Base-by-base conservation (phyloP, 2,113 vertebrate species). In the Sinocyclocheilus anophthalmus region DNA sequence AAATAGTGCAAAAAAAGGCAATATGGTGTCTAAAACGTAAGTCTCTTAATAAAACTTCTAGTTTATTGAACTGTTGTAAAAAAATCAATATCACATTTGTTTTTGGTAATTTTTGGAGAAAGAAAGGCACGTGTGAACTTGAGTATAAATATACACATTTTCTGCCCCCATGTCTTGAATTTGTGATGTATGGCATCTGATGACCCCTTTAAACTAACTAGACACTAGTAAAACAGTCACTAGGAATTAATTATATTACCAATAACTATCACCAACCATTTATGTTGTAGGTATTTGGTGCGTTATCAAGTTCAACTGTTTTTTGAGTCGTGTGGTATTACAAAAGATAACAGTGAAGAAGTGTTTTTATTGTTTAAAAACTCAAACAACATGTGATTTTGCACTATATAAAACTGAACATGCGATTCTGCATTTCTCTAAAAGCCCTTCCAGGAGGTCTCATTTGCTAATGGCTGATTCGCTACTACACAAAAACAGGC, bases 361-460 rank as follows among this genome's bases (percentile, higher is more conserved):
- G 75, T 45, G 14, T 45, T 76, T 80, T 63, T 42, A 10, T 24
- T 42, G 33, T 57, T 61, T 78, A 59, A 78, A 57, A 78, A 77
- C 50, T 77, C 0, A 55, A 57, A 59, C 7, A 57, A 75, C 48
- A 76, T 30, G 48, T 33, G 8, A 77, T 39, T 39, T 13, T 24
- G 39, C 3, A 12, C 30, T 3, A 22, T 22, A 59, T 78, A 79
- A 53, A 79, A 39, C 30, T 59, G 2, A 59, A 75, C 48, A 77
- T 55, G 50, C 33, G 16, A 55, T 42, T 72, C 24, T 48, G 72
- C 8, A 12, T 73, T 42, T 50, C 45, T 76, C 73, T 50, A 53
- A 76, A 81, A 45, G 22, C 6, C 39, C 26, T 55, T 81, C 50
- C 61, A 53, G 9, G 7, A 20, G n/a, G 80, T 48, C 61, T 30